A percentile compares a stretch with the other conserved stretches of the same genome.
Evolutionary conservation across 2,888 invertebrate species (phyloP).

Genomic region (Plagodis dolabraria): DNA sequence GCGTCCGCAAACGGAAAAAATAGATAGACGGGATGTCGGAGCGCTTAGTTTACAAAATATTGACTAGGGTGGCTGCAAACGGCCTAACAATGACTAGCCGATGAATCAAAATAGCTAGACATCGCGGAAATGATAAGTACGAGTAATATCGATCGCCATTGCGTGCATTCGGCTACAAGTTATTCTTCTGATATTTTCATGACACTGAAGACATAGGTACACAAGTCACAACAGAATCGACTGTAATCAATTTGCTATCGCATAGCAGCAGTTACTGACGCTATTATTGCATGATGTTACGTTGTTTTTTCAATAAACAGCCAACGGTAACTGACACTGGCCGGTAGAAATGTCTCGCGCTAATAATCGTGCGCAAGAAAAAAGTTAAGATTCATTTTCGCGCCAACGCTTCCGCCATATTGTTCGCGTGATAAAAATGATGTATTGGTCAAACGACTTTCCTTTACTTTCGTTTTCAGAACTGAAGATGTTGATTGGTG

Average conservation of each 20-base stretch:
- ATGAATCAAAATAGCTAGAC: conserved; percentile 12
- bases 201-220: conserved; percentile 16
- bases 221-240: conserved; percentile 33
- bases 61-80: conserved; percentile 68
- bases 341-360: conserved; percentile 72
- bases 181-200: conserved; percentile 4
- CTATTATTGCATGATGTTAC: conserved; percentile 40
- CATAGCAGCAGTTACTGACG: conserved; percentile 31
- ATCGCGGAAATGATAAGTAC: conserved; percentile 3
- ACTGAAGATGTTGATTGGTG: conserved; percentile 51
- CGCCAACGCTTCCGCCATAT: conserved; percentile 78
- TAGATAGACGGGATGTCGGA: conserved; percentile 75
- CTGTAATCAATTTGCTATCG: conserved; percentile 35
- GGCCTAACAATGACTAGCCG: conserved; percentile 18
- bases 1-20: conserved; percentile 75
- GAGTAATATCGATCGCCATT: neutral
- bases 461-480: conserved; percentile 79
- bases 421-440: conserved; percentile 82
- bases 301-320: conserved; percentile 36
- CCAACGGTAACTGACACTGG: conserved; percentile 59
- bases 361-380: conserved; percentile 65
- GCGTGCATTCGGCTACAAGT: conserved; percentile 2
- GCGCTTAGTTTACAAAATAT: conserved; percentile 78
- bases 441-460: conserved; percentile 77
- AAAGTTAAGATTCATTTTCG: conserved; percentile 80